These are phyloP conservation scores for Barnardius zonarius DNA, from an alignment of 2,113 vertebrate species.

Conservation along the genomic window DNA sequence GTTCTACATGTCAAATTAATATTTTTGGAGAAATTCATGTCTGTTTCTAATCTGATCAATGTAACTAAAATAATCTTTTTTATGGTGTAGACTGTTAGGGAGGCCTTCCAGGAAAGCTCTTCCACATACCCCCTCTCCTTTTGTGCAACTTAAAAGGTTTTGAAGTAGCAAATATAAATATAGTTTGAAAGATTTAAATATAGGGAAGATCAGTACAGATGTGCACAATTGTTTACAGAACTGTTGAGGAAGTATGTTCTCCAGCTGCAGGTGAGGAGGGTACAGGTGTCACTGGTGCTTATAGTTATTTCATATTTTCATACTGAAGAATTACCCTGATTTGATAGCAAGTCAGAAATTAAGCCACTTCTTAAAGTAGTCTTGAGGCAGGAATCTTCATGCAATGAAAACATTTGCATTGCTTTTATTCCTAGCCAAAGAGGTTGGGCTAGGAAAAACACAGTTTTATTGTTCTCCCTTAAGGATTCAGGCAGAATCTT, in stretches of 20 bases:
- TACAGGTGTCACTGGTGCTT: not conserved
- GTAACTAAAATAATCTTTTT: not conserved
- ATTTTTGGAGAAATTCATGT: not conserved
- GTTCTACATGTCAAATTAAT: not conserved
- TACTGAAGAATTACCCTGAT: not conserved
- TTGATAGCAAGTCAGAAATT: not conserved
- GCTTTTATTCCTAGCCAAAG: not conserved
- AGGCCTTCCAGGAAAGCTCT: not conserved
- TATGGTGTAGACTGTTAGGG: not conserved
- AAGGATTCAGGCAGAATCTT: not conserved
- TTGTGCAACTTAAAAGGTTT: not conserved
- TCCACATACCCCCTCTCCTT: rapidly evolving
- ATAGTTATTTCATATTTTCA: not conserved
- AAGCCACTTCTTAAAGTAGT: not conserved
- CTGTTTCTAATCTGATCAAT: not conserved
- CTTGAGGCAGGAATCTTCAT: not conserved
- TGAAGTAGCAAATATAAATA: not conserved
- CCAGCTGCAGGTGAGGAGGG: too few relatives aligned
- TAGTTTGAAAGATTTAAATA: not conserved
- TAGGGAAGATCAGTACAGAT: not conserved
- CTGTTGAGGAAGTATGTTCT: not conserved
- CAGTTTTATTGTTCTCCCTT: not conserved
- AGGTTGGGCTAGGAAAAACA: not conserved
- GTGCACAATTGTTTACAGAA: not conserved
- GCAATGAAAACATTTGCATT: not conserved